A percentile compares a stretch with the other conserved stretches of the same genome.
Conservation (phyloP, 1,140 invertebrate genomes). For the Gerris buenoi region DNA sequence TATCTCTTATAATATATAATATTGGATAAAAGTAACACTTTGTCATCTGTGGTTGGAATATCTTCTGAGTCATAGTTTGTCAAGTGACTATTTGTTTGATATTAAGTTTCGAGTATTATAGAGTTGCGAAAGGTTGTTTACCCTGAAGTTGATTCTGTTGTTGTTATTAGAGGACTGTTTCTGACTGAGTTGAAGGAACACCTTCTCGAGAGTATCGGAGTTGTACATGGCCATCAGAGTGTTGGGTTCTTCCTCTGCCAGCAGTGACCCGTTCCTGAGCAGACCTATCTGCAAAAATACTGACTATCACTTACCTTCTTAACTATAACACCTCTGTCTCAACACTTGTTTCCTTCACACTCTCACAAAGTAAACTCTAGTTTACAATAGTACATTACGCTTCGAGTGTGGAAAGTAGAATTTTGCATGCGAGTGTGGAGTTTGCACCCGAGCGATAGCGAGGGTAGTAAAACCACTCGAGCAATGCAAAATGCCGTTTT, state of each 20-base stretch:
- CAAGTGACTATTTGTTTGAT: too few species aligned
- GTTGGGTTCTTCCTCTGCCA: conserved; percentile 37
- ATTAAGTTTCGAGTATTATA: too few species aligned
- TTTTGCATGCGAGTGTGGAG: too few species aligned
- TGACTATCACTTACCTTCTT: not conserved
- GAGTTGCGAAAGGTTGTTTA: not conserved
- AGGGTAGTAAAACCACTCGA: too few species aligned
- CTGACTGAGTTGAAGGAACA: conserved; percentile 38
- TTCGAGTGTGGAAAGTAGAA: too few species aligned
- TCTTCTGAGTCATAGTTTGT: too few species aligned
- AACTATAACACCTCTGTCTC: not conserved
- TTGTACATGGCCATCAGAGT: conserved; percentile 32
- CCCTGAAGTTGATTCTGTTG: conserved; percentile 4
- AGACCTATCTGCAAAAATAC: conserved; percentile 16
- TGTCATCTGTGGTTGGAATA: too few species aligned
- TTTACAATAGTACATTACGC: too few species aligned
- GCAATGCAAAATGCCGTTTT: too few species aligned
- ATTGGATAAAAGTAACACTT: too few species aligned
- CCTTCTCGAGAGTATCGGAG: conserved; percentile 39
- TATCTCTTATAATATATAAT: too few species aligned
- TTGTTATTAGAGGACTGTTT: conserved; percentile 15
- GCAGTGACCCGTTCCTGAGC: conserved; percentile 17
- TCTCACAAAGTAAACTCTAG: not conserved
- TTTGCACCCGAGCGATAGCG: too few species aligned
- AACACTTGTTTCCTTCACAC: not conserved